Conservation (phyloP, 2,113 vertebrate species). For the Syngnathus scovelli region DNA sequence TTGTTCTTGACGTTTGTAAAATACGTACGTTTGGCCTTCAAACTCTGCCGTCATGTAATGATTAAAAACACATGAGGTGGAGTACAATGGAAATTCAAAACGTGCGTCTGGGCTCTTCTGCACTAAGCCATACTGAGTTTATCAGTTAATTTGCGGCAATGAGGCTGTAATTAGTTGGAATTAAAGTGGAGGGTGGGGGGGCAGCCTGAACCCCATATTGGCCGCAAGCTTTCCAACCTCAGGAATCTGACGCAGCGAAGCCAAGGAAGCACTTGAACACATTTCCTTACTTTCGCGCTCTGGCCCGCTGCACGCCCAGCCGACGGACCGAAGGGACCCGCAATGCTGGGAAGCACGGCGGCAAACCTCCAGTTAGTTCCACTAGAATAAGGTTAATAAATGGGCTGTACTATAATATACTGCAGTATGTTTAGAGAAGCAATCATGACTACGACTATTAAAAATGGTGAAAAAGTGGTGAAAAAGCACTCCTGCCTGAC, state of each 20-base stretch:
- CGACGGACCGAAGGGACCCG: conserved; percentile 22
- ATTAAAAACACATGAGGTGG: not conserved
- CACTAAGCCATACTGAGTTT: conserved; percentile 57
- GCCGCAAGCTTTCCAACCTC: conserved; percentile 69
- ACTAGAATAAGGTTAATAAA: not conserved
- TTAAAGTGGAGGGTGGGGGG: conserved; percentile 42
- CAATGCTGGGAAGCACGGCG: conserved; percentile 17
- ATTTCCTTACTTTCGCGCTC: conserved; percentile 13
- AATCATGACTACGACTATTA: not conserved
- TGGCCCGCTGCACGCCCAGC: conserved; percentile 6
- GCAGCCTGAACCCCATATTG: conserved; percentile 66
- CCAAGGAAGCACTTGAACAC: conserved; percentile 49
- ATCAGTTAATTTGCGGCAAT: conserved; percentile 68
- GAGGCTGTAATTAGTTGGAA: conserved; percentile 67
- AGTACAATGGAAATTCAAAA: not conserved
- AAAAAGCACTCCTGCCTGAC: not conserved
- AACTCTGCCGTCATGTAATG: not conserved
- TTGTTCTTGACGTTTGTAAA: not conserved
- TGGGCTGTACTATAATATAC: not conserved
- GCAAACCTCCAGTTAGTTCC: conserved; percentile 14
- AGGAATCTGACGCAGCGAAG: conserved; percentile 62
- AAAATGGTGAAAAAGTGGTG: not conserved
- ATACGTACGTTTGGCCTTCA: not conserved
- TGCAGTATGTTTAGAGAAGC: not conserved
- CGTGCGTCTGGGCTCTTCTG: conserved; percentile 16